Conservation (phyloP, 2,113 vertebrate genomes). For the Ranitomeya variabilis region DNA sequence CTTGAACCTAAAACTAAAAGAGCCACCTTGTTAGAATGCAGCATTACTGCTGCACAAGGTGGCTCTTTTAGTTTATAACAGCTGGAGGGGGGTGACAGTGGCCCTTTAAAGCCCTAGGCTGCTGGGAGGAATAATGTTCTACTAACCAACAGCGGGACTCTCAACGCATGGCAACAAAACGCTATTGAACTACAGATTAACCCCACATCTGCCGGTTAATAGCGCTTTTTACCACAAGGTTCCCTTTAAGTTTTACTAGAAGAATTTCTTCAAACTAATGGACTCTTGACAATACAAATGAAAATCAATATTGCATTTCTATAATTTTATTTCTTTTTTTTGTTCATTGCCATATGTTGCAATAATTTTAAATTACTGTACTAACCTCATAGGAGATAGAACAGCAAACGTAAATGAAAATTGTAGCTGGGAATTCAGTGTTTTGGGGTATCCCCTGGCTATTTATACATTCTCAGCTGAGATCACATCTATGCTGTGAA, state of each 20-base stretch:
- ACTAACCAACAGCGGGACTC: too few relatives aligned
- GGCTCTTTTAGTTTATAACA: too few relatives aligned
- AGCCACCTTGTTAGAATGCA: too few relatives aligned
- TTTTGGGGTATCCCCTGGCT: slow-evolving; percentile 4
- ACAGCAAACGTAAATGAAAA: background rate
- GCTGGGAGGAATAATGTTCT: too few relatives aligned
- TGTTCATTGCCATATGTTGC: background rate
- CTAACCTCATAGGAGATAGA: background rate
- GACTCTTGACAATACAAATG: background rate
- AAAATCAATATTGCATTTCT: background rate
- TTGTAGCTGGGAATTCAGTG: background rate
- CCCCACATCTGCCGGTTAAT: too few relatives aligned
- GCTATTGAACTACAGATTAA: too few relatives aligned
- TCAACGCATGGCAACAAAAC: too few relatives aligned
- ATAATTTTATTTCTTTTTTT: background rate
- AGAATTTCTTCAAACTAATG: background rate
- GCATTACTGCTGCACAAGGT: too few relatives aligned
- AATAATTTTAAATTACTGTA: background rate
- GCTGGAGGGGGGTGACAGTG: too few relatives aligned
- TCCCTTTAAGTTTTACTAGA: background rate
- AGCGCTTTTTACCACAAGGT: too few relatives aligned
- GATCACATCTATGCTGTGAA: background rate
- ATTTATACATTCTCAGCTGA: background rate
- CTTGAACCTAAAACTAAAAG: too few relatives aligned
- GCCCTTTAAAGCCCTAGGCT: too few relatives aligned